Base-by-base conservation (phyloP, 2,113 vertebrate species). In the Epinephelus fuscoguttatus region DNA sequence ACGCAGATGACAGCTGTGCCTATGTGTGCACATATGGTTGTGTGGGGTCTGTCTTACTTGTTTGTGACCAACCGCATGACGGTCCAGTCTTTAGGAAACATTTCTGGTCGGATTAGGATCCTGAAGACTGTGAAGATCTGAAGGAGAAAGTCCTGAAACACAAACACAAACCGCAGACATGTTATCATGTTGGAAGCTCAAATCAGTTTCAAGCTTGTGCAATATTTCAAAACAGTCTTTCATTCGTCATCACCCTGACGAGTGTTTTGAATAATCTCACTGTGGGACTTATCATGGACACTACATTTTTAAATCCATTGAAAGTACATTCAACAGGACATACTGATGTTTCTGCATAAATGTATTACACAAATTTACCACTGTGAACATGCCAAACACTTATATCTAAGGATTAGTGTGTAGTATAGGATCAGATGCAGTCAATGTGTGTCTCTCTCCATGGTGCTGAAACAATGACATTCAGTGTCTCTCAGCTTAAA, bases 21-120 rank as follows among this genome's bases (percentile, higher is more conserved):
- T 71, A 13, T 56, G 25, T 21, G 25, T 47, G 13, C 37, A 7
- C 23, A 25, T 15, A 11, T 13, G 4, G 19, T 3, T 40, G 23
- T 53, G 56, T n/a, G 12, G 17, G 8, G 42, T 45, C 9, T 45
- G 15, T 57, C 97, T 96, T 96, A 99, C 98, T 99, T 99, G 96
- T 99, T 99, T 68, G 98, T 99, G 91, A 99, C 98, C 93, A 99
- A 96, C 73, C 98, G 96, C 98, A 99, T 99, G 64, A 99, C 97
- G 1, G 98, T 98, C 98, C 98, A 99, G 93, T 99, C 98, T 95
- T 99, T 99, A 4, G 98, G 96, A 91, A 99, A 99, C 98, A 99
- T 99, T 92, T 99, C 98, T 19, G 98, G 98, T 87, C 96, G 96
- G 84, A 99, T 98, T 27, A 99, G 94, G 91, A 99, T 99, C 78